phyloP scores from a whole-genome alignment of 2,888 invertebrate species.

The Phasia obesa region DNA sequence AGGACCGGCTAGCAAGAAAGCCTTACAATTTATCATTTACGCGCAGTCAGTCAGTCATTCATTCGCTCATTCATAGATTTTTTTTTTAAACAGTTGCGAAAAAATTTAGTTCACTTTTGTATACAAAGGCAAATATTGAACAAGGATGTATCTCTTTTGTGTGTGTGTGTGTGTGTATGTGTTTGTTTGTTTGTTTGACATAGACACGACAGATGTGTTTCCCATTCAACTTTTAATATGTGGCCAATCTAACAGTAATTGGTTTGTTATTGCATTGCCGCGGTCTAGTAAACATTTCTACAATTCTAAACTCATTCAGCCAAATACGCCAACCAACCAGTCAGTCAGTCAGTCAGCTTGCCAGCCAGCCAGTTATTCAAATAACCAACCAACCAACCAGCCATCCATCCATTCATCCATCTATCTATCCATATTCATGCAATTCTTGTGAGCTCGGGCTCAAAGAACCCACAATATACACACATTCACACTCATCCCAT shows the following conservation, averaged over 20 bases:
- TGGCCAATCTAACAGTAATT: conserved; percentile 83
- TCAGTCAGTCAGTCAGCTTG: conserved; percentile 1
- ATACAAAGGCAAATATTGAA: conserved; percentile 53
- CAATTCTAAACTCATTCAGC: conserved; percentile 55
- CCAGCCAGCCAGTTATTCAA: conserved; percentile 20
- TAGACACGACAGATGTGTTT: conserved; percentile 82
- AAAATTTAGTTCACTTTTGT: conserved; percentile 65
- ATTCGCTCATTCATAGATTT: conserved; percentile 14
- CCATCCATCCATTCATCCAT: too few species aligned
- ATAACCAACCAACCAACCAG: too few species aligned
- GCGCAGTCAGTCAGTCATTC: conserved; percentile 38
- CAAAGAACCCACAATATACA: too few species aligned
- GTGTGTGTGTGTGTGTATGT: conserved; percentile 29
- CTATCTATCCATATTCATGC: too few species aligned
- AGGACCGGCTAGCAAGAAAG: conserved; percentile 30
- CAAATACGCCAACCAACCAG: conserved; percentile 11
- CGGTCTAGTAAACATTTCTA: conserved; percentile 71
- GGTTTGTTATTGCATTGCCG: conserved; percentile 79
- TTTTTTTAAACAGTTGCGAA: conserved; percentile 73
- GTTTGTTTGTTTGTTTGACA: conserved; percentile 70
- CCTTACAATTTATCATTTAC: conserved; percentile 42
- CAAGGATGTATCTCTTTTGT: conserved; percentile 37
- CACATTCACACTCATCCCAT: neutral
- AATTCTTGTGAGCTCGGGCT: too few species aligned
- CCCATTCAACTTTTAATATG: conserved; percentile 83